These are phyloP conservation scores for Chromobotia macracanthus DNA, from an alignment of 2,797 vertebrate genomes.

Conservation along the genomic window DNA sequence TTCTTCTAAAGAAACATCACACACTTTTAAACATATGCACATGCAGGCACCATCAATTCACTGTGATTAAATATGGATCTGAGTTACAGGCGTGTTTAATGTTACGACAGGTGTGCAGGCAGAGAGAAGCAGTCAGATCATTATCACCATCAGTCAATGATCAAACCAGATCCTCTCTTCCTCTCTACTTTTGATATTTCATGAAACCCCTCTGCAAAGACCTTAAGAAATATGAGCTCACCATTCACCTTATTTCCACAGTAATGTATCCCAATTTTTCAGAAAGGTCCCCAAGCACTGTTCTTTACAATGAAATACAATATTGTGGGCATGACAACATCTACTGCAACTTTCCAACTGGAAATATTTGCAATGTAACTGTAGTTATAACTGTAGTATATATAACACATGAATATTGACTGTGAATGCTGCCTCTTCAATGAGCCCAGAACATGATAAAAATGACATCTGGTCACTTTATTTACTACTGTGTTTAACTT, in stretches of 20 bases:
- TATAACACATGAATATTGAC: not conserved
- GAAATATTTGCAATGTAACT: slow-evolving; percentile 13
- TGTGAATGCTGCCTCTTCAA: no score
- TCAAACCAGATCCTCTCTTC: not conserved
- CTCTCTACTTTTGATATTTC: not conserved
- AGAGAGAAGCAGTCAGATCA: slow-evolving; percentile 9
- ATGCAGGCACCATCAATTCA: slow-evolving; percentile 15
- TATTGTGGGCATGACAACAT: not conserved
- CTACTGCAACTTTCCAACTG: slow-evolving; percentile 6
- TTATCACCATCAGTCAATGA: slow-evolving; percentile 1
- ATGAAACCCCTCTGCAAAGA: not conserved
- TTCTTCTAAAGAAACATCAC: slow-evolving; percentile 12
- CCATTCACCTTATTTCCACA: not conserved
- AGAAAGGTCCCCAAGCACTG: not conserved
- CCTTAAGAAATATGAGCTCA: not conserved
- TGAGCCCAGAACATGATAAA: not conserved
- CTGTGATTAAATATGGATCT: slow-evolving; percentile 22
- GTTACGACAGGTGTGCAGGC: not conserved
- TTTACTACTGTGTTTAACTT: slow-evolving; percentile 1
- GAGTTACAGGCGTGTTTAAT: not conserved
- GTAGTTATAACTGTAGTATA: not conserved
- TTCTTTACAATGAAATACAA: not conserved
- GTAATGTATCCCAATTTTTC: not conserved
- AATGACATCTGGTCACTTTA: slow-evolving; percentile 27
- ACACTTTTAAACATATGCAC: slow-evolving; percentile 5